Conservation (phyloP, 2,797 vertebrate species). For the Enteromius argenteus region DNA sequence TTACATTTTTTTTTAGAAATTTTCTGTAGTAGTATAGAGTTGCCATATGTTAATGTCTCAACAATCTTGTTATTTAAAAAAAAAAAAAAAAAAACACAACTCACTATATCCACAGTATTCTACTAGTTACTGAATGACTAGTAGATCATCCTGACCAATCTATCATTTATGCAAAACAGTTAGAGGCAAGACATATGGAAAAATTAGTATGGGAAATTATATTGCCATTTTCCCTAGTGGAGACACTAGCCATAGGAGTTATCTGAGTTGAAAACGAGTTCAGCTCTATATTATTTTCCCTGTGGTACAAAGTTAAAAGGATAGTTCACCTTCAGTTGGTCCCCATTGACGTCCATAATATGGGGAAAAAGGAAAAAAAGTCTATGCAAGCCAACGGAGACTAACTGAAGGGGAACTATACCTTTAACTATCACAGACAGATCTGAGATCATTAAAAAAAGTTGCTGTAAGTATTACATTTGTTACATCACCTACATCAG, state of each 20-base stretch:
- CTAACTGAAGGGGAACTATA: neutral
- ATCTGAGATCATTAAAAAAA: neutral
- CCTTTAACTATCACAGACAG: neutral
- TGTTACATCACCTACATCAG: neutral
- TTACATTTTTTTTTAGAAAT: too few relatives aligned
- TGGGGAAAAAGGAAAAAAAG: neutral
- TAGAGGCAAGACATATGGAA: neutral
- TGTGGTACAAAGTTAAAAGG: neutral
- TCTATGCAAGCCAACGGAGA: neutral
- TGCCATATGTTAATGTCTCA: neutral
- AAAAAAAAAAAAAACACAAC: neutral
- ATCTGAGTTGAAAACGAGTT: neutral
- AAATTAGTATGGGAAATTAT: neutral
- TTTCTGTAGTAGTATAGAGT: neutral
- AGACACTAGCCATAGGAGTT: neutral
- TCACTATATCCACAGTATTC: neutral
- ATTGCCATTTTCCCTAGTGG: neutral
- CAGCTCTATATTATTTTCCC: neutral
- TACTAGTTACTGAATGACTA: neutral
- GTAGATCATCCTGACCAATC: neutral
- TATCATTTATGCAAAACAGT: neutral
- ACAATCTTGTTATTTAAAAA: neutral
- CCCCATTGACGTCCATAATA: neutral
- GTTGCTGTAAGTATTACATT: neutral
- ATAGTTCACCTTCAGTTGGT: neutral